phyloP scores from a whole-genome alignment of 2,888 invertebrate genomes.

The Pimpla rufipes region DNA sequence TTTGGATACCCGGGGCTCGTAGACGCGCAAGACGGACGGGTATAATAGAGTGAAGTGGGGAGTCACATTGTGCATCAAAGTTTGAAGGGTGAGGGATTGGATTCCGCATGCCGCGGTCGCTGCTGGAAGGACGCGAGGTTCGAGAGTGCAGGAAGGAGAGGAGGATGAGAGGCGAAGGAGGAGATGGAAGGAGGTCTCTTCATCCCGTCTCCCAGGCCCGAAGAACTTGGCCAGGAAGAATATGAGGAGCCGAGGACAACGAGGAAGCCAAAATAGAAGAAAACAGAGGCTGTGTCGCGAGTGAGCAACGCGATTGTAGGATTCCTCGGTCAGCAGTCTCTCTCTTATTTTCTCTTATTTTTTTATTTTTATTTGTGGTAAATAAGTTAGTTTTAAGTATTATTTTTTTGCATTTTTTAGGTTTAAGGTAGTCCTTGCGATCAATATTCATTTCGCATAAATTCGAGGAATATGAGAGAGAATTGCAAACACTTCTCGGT shows the following conservation, averaged over 20 bases:
- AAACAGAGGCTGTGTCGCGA: neutral
- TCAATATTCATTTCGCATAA: too few species aligned
- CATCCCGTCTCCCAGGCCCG: neutral
- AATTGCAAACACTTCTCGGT: too few species aligned
- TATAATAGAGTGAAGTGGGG: constrained; percentile 34
- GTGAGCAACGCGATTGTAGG: neutral
- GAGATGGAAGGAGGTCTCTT: neutral
- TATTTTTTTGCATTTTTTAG: too few species aligned
- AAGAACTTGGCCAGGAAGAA: constrained; percentile 2
- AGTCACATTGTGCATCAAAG: constrained; percentile 48
- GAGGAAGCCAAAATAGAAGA: neutral
- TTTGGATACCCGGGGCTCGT: constrained; percentile 29
- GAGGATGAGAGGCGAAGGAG: neutral
- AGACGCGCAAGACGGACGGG: constrained; percentile 22
- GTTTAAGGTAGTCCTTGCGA: too few species aligned
- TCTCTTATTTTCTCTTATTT: too few species aligned
- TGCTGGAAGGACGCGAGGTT: constrained; percentile 9
- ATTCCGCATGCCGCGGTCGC: constrained; percentile 32
- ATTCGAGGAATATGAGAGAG: too few species aligned
- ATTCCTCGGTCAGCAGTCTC: neutral
- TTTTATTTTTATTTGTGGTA: too few species aligned
- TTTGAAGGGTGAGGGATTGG: constrained; percentile 49
- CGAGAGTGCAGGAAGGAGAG: neutral
- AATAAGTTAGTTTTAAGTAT: too few species aligned
- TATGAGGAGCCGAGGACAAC: neutral